Evolutionary conservation across 2,888 invertebrate species (phyloP).

Genomic region (Himalopsyche anomala): DNA sequence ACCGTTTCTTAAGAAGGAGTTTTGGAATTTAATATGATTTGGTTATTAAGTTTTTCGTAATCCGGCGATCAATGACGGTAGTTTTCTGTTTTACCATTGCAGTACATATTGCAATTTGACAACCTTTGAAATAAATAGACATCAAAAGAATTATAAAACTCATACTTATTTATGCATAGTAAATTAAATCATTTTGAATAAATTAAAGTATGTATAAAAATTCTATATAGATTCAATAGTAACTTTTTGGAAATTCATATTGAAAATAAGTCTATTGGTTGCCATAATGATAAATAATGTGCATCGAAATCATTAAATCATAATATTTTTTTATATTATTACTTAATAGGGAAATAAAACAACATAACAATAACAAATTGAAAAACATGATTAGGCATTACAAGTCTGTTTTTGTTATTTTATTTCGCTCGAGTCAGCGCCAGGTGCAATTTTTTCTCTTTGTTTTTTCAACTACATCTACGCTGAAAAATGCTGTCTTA

Average conservation of each 20-base stretch:
- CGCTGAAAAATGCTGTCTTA: conserved; percentile 15
- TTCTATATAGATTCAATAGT: background rate
- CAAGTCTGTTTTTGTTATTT: background rate
- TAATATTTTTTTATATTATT: background rate
- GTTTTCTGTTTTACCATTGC: no score
- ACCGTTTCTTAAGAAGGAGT: no score
- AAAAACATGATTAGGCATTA: conserved; percentile 10
- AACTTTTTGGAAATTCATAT: no score
- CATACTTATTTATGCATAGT: no score
- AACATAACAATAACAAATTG: conserved; percentile 18
- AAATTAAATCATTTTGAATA: no score
- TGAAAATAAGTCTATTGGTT: background rate
- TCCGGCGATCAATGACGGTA: no score
- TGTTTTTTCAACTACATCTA: background rate
- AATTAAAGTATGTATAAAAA: background rate
- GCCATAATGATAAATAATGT: background rate
- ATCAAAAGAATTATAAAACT: no score
- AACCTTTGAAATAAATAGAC: no score
- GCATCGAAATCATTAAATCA: background rate
- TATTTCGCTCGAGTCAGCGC: background rate
- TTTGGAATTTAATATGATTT: no score
- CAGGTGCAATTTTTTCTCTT: conserved; percentile 13
- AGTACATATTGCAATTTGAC: no score
- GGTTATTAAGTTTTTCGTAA: no score
- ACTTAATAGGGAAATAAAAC: conserved; percentile 9